These are phyloP conservation scores for Xerus rutilus DNA, from an alignment of 2,797 vertebrate species.

Conservation along the genomic window DNA sequence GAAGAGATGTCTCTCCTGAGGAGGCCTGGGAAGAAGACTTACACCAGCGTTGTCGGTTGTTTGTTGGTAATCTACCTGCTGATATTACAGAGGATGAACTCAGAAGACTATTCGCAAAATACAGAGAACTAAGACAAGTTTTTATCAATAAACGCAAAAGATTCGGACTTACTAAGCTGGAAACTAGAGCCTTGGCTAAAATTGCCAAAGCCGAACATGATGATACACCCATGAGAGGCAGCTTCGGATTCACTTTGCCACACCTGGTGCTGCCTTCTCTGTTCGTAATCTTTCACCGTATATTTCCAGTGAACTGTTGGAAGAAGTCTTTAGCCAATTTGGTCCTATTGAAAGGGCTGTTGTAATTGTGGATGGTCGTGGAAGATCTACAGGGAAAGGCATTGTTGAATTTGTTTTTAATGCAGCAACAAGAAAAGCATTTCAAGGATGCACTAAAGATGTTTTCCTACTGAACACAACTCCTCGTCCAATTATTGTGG, in stretches of 20 bases:
- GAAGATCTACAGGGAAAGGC: constrained; percentile 96
- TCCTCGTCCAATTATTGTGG: constrained; percentile 97
- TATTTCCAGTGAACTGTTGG: constrained; percentile 98
- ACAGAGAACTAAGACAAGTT: constrained; percentile 97
- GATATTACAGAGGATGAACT: constrained; percentile 97
- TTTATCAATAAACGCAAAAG: constrained; percentile 99
- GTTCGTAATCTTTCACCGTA: constrained; percentile 97
- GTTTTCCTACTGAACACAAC: constrained; percentile 97
- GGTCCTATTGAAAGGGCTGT: constrained; percentile 97
- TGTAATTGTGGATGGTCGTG: constrained; percentile 98
- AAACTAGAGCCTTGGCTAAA: constrained; percentile 97
- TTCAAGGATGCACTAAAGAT: constrained; percentile 96
- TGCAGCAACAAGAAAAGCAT: constrained; percentile 96
- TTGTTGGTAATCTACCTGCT: constrained; percentile 97
- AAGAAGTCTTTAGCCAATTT: constrained; percentile 98
- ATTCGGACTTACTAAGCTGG: constrained; percentile 98
- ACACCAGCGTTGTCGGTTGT: constrained; percentile 98
- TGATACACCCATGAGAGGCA: constrained; percentile 96
- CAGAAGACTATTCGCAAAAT: constrained; percentile 96
- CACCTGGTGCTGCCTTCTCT: constrained; percentile 96
- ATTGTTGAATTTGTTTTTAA: constrained; percentile 99
- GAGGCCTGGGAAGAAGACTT: constrained; percentile 97
- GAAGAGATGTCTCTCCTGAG: constrained; percentile 93
- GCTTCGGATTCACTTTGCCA: constrained; percentile 97
- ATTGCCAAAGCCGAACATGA: constrained; percentile 98